Conservation (phyloP, 2,888 invertebrate species). For the Acanthosepion lycidas region DNA sequence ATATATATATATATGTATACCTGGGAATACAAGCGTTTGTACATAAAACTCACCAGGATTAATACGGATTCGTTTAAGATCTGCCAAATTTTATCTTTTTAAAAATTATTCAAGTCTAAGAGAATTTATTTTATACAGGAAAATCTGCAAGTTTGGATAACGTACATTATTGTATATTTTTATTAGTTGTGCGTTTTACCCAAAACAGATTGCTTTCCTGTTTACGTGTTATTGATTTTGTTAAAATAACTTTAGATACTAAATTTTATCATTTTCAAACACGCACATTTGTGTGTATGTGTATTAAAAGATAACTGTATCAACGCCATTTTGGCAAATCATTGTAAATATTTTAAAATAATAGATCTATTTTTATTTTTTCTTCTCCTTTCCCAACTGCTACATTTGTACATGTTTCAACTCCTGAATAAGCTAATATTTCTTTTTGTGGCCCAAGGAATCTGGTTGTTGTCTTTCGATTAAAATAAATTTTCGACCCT, state of each 20-base stretch:
- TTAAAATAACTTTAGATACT: not conserved
- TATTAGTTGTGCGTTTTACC: not conserved
- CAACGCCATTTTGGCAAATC: not conserved
- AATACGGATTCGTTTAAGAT: not conserved
- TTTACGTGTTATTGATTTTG: not conserved
- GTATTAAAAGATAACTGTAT: not conserved
- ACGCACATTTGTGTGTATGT: not conserved
- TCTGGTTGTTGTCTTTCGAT: conserved; percentile 14
- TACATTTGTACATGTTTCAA: conserved; percentile 4
- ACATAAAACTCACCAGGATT: not conserved
- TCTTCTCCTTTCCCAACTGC: not conserved
- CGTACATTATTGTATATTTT: not conserved
- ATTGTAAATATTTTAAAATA: not conserved
- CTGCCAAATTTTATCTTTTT: conserved; percentile 1
- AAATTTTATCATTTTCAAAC: not conserved
- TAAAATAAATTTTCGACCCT: too few species aligned
- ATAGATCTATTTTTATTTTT: not conserved
- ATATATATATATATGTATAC: not conserved
- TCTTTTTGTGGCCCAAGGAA: not conserved
- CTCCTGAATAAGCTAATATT: not conserved
- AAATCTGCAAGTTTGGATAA: not conserved
- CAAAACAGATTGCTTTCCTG: not conserved
- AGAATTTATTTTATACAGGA: conserved; percentile 6
- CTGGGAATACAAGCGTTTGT: not conserved
- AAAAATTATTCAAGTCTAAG: not conserved